Conservation (phyloP, 1,140 invertebrate species). For the Leptoteleia sp. region DNA sequence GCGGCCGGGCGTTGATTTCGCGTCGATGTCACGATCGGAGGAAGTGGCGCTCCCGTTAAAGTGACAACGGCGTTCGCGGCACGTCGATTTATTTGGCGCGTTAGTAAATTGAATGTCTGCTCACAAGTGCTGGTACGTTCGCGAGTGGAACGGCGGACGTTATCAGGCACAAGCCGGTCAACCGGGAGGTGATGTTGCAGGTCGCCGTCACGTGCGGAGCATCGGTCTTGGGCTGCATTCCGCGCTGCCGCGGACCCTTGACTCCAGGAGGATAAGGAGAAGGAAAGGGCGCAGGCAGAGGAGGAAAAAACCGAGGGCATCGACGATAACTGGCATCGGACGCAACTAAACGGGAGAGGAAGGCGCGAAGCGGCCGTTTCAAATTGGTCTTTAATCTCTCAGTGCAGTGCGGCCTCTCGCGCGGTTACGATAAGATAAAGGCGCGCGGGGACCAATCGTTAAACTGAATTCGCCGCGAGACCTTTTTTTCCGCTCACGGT, state of each 20-base stretch:
- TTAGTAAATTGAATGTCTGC: constrained; percentile 59
- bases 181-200: constrained; percentile 60
- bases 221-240: constrained; percentile 44
- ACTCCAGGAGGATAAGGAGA: constrained; percentile 53
- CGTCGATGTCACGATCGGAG: constrained; percentile 26
- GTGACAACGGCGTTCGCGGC: neutral
- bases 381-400: constrained; percentile 24
- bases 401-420: neutral
- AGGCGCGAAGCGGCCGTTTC: constrained; percentile 13
- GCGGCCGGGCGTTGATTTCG: too few species aligned
- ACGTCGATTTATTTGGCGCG: constrained; percentile 30
- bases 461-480: constrained; percentile 11
- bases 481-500: neutral
- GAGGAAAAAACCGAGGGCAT: constrained; percentile 20
- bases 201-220: constrained; percentile 52
- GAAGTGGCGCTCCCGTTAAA: too few species aligned
- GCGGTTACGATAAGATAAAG: constrained; percentile 22
- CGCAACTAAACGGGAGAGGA: neutral
- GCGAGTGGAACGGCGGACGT: constrained; percentile 44
- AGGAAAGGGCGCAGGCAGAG: constrained; percentile 15
- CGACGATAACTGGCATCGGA: constrained; percentile 8
- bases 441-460: constrained; percentile 8
- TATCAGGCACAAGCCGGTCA: constrained; percentile 40
- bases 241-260: constrained; percentile 41
- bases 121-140: constrained; percentile 50